phyloP scores from a whole-genome alignment of 2,113 vertebrate species.

The Cranoglanis bouderius region DNA sequence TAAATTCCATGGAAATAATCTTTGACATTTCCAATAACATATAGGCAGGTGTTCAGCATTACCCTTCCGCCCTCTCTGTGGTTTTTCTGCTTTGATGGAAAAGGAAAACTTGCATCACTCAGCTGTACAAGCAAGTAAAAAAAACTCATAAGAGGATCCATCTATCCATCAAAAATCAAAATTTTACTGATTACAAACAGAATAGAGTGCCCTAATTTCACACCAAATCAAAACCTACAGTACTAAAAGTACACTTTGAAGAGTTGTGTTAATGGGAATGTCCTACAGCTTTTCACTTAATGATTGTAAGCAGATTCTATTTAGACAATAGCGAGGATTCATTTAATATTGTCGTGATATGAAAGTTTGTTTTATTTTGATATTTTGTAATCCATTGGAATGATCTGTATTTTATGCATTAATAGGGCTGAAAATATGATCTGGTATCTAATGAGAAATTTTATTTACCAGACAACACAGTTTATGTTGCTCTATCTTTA shows the following conservation, averaged over 20 bases:
- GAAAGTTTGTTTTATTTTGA: background rate
- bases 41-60: background rate
- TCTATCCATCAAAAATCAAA: background rate
- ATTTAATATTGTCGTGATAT: background rate
- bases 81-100: conserved; percentile 5
- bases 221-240: background rate
- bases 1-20: background rate
- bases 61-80: background rate
- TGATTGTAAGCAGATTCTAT: background rate
- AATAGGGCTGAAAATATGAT: background rate
- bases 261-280: background rate
- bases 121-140: background rate
- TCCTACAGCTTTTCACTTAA: background rate
- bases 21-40: background rate
- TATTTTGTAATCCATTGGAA: background rate
- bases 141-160: background rate
- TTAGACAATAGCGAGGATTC: background rate
- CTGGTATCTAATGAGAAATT: background rate
- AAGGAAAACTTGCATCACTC: background rate
- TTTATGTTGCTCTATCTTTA: background rate
- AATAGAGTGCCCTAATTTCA: background rate
- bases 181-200: background rate
- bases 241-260: background rate
- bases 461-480: background rate
- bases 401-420: background rate